Conservation (phyloP, 2,888 invertebrate genomes). For the Caenorhabditis zanzibari region DNA sequence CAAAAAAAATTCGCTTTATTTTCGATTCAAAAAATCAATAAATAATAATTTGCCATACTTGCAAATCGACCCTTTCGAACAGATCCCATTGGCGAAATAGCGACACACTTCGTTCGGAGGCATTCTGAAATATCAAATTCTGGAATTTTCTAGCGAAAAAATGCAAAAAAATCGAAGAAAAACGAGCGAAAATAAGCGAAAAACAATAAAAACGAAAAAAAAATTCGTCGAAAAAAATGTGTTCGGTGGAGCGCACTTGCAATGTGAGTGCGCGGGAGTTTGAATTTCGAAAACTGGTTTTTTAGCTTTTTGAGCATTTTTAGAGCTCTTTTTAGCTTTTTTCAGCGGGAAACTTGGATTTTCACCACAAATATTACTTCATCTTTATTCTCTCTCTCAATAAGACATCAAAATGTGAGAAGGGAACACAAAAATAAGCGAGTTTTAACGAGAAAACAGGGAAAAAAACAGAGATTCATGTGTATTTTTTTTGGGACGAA, state of each 20-base stretch:
- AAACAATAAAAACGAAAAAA: constrained; percentile 2
- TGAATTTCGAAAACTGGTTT: neutral
- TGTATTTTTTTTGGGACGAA: neutral
- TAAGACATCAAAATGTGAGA: no score
- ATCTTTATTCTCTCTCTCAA: no score
- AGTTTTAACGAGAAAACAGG: no score
- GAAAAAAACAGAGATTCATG: no score
- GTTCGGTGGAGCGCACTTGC: constrained; percentile 44
- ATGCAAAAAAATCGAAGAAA: constrained; percentile 10
- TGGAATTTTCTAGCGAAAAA: constrained; percentile 8
- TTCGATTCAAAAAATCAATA: neutral
- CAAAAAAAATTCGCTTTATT: constrained; percentile 17
- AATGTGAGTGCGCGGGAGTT: neutral
- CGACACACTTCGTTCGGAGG: constrained; percentile 51
- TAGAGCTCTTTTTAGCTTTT: neutral
- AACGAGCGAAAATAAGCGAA: constrained; percentile 9
- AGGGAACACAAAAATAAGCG: no score
- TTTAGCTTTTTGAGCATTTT: neutral
- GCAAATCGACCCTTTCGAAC: constrained; percentile 65
- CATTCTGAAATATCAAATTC: constrained; percentile 7
- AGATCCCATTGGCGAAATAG: constrained; percentile 74
- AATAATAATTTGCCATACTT: constrained; percentile 19
- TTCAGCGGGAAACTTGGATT: no score
- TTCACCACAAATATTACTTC: no score
- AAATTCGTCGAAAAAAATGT: neutral